Percentiles rank a stretch among this genome's conserved stretches.
These are phyloP conservation scores for Orbicella faveolata DNA, from an alignment of 64 coral and sea anemone genomes.

Conservation along the genomic window DNA sequence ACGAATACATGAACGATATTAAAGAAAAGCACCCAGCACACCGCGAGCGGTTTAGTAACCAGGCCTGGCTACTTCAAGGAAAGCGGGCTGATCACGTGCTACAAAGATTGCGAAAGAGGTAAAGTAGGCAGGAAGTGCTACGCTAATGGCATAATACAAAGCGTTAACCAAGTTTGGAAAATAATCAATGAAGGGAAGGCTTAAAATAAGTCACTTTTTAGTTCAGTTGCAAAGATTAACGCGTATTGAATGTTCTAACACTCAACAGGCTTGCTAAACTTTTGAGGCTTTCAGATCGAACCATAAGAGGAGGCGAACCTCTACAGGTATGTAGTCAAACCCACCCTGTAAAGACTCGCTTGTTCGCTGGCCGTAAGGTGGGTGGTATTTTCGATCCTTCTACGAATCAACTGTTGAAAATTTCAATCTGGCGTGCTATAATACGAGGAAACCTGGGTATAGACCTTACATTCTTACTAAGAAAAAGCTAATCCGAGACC, in stretches of 20 bases:
- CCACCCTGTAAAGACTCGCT: neutral
- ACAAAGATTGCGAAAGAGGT: conserved; percentile 65
- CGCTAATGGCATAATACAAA: too few relatives aligned
- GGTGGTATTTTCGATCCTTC: too few relatives aligned
- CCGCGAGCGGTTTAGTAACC: conserved; percentile 86
- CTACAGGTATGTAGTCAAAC: conserved; percentile 53
- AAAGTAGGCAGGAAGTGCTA: neutral
- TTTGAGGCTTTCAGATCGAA: conserved; percentile 69
- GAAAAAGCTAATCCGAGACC: too few relatives aligned
- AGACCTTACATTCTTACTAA: too few relatives aligned
- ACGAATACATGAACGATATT: conserved; percentile 69
- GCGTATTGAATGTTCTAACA: neutral
- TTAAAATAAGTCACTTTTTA: too few relatives aligned
- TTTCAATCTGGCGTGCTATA: too few relatives aligned
- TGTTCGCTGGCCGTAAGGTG: too few relatives aligned
- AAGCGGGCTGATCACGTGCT: conserved; percentile 55
- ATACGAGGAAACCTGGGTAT: too few relatives aligned
- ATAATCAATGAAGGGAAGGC: too few relatives aligned
- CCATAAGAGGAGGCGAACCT: conserved; percentile 80
- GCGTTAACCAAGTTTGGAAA: too few relatives aligned
- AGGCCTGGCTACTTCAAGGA: conserved; percentile 81
- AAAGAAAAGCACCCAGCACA: conserved; percentile 81
- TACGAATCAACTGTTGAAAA: too few relatives aligned
- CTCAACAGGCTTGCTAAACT: conserved; percentile 53
- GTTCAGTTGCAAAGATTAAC: neutral